Base-by-base conservation (phyloP, 1,140 invertebrate genomes). In the Leptonema lineaticorne region DNA sequence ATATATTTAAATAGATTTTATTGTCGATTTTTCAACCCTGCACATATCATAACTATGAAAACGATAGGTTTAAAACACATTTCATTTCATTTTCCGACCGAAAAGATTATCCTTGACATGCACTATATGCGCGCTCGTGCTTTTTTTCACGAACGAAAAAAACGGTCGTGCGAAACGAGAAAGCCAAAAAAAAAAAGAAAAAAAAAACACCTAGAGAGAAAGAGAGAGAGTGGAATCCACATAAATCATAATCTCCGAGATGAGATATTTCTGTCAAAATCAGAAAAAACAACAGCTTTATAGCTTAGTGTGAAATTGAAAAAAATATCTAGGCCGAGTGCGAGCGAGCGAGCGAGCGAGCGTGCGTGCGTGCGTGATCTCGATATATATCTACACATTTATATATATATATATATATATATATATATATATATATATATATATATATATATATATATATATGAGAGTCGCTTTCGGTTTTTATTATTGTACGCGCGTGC, bases 241-340 rank as follows among this genome's bases (percentile, higher is more conserved):
- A 53, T 53, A 53, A 53, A 53, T 53, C 50, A 53, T 53, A 53
- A 53, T 53, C 50, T 53, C 50, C 50, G 27, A 53, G 50, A 53
- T 53, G 50, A 53, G 50, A 53, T 53, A 53, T 53, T 53, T 53
- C 50, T 53, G 50, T 53, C 50, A 53, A 53, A 53, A 53, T 53
- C 50, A 53, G 50, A 53, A 53, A 22, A 53, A 53, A 53, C 50
- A 53, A 53, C 50, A 53, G 50, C 50, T 53, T 53, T 53, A 53
- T 53, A 53, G 50, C 50, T 53, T 53, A 2, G 24, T 53, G 50
- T 24, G 50, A 53, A 53, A 53, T 53, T 26, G 22, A 53, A 53
- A 53, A 53, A 22, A 26, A 22, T 53, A 22, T n/a, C n/a, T n/a
- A n/a, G n/a, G n/a, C n/a, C n/a, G n/a, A n/a, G n/a, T n/a, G n/a